Conservation (phyloP, 2,797 vertebrate species). For the Cryptoblepharus egeriae region DNA sequence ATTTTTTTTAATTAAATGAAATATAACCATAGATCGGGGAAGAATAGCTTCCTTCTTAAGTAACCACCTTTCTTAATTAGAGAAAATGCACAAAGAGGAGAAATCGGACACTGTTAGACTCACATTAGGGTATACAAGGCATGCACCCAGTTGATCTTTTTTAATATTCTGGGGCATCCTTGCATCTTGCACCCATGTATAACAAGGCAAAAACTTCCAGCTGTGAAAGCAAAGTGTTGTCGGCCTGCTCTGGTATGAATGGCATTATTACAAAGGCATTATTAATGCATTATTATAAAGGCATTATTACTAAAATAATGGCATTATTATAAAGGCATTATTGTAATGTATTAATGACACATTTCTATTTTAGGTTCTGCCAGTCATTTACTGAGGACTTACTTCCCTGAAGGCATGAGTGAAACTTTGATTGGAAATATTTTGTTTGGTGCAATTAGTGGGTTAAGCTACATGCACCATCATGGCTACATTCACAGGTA, state of each 20-base stretch:
- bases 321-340: background rate
- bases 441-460: constrained; percentile 90
- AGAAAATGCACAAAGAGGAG: background rate
- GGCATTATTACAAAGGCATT: too few species aligned
- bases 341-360: constrained; percentile 15
- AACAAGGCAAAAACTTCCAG: background rate
- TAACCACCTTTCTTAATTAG: background rate
- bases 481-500: constrained; percentile 98
- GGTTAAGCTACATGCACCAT: constrained; percentile 92
- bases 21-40: background rate
- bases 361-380: constrained; percentile 83
- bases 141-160: background rate
- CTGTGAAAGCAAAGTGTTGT: background rate
- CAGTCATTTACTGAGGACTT: constrained; percentile 87
- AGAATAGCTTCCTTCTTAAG: background rate
- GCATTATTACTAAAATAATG: background rate
- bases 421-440: constrained; percentile 94
- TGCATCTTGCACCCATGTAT: background rate
- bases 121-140: background rate
- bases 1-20: constrained; percentile 30
- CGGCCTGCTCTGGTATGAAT: background rate
- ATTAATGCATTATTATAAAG: constrained; percentile 13
- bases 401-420: constrained; percentile 97
- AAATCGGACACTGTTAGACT: background rate
- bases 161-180: background rate